A percentile compares a stretch with the other conserved stretches of the same genome.
phyloP scores from a whole-genome alignment of 2,888 invertebrate species.

The Phengaris arion region DNA sequence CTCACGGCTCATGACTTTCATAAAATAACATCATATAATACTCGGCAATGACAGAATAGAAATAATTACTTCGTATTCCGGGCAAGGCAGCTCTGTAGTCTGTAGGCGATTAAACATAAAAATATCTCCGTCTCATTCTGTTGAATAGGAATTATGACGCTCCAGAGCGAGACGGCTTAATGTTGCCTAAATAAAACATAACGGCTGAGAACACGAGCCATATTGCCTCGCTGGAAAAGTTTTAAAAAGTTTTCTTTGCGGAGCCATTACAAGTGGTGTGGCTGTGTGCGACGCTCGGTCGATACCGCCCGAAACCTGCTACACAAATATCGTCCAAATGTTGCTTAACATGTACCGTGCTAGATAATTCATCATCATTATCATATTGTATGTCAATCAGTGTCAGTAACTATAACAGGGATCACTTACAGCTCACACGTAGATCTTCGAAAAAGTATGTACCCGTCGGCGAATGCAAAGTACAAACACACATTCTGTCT shows the following conservation, averaged over 20 bases:
- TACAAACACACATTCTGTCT: too few species aligned
- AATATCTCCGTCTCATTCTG: conserved; percentile 56
- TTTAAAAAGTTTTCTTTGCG: conserved; percentile 81
- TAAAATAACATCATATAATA: conserved; percentile 68
- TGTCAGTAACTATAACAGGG: too few species aligned
- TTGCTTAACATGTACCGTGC: conserved; percentile 23
- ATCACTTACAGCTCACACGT: too few species aligned
- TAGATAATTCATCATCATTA: conserved; percentile 11
- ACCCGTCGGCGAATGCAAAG: too few species aligned
- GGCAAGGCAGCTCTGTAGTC: conserved; percentile 64
- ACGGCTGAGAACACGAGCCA: conserved; percentile 79
- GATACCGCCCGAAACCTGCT: conserved; percentile 52
- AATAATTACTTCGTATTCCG: conserved; percentile 80
- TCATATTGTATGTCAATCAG: not conserved
- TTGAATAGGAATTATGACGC: conserved; percentile 43
- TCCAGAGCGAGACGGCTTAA: conserved; percentile 60
- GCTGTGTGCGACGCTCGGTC: conserved; percentile 66
- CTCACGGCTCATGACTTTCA: conserved; percentile 38
- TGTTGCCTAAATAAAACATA: conserved; percentile 78
- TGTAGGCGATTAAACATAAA: conserved; percentile 48
- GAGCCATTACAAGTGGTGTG: conserved; percentile 77
- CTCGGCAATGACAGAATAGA: conserved; percentile 78
- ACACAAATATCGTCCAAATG: conserved; percentile 31
- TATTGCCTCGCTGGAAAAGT: conserved; percentile 80
- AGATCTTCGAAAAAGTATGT: too few species aligned